Conservation (phyloP, 2,888 invertebrate species). For the Cenopis cana region DNA sequence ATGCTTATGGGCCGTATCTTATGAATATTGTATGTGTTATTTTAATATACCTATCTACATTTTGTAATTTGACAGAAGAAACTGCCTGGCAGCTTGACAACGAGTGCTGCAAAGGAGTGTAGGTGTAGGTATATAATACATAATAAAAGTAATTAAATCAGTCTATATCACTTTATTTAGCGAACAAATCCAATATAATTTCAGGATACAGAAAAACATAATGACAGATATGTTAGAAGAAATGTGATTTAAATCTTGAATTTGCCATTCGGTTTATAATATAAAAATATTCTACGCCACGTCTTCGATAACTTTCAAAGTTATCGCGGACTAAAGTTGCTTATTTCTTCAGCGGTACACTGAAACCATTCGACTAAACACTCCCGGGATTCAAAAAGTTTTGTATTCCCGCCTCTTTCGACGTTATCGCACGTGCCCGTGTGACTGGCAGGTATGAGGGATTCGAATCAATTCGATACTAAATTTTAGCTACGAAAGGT, state of each 20-base stretch:
- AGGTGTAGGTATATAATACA: too few species aligned
- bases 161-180: too few species aligned
- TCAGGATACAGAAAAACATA: not conserved
- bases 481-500: not conserved
- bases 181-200: not conserved
- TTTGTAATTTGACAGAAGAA: too few species aligned
- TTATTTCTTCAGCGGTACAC: slow-evolving; percentile 48
- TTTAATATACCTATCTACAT: too few species aligned
- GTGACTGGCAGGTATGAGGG: slow-evolving; percentile 45
- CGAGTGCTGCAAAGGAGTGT: too few species aligned
- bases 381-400: slow-evolving; percentile 55
- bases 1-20: too few species aligned
- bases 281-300: slow-evolving; percentile 37
- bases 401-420: slow-evolving; percentile 49
- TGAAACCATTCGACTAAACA: slow-evolving; percentile 49
- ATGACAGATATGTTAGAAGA: not conserved
- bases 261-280: not conserved
- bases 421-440: slow-evolving; percentile 54
- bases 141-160: too few species aligned
- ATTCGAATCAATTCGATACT: slow-evolving; percentile 40
- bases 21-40: too few species aligned
- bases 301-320: slow-evolving; percentile 39
- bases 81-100: too few species aligned
- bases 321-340: slow-evolving; percentile 40
- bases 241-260: not conserved